These are phyloP conservation scores for Heliconius melpomene DNA, from an alignment of 1,140 invertebrate genomes.

Conservation along the genomic window DNA sequence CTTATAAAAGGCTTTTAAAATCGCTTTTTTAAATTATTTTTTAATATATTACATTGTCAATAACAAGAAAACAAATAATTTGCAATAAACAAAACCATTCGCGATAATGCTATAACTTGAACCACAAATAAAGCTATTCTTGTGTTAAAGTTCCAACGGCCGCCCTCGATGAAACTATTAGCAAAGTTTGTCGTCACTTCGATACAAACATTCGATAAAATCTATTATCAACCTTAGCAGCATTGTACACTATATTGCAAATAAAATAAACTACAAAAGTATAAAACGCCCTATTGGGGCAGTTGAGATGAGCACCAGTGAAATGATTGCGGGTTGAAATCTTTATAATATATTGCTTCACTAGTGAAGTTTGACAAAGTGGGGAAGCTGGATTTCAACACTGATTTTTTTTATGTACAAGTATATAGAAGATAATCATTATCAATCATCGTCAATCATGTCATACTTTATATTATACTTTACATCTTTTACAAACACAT, in stretches of 20 bases:
- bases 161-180: conserved; percentile 36
- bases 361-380: no score
- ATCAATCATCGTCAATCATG: no score
- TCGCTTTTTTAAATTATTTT: neutral
- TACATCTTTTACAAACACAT: no score
- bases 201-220: conserved; percentile 17
- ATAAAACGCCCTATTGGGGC: no score
- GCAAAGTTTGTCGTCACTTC: conserved; percentile 20
- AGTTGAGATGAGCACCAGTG: no score
- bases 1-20: no score
- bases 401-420: no score
- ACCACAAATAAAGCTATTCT: conserved; percentile 19
- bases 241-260: neutral
- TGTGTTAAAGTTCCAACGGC: conserved; percentile 21
- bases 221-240: conserved; percentile 8
- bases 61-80: neutral
- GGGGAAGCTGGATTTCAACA: no score
- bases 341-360: no score
- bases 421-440: no score
- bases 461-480: no score
- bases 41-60: neutral
- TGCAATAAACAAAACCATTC: neutral
- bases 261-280: neutral
- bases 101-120: conserved; percentile 3
- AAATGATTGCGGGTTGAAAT: no score